Evolutionary conservation across 35 echinoderm and acorn worm species (phyloP), one percentile per base, ranked within the genome.

Genomic region (Lytechinus variegatus): DNA sequence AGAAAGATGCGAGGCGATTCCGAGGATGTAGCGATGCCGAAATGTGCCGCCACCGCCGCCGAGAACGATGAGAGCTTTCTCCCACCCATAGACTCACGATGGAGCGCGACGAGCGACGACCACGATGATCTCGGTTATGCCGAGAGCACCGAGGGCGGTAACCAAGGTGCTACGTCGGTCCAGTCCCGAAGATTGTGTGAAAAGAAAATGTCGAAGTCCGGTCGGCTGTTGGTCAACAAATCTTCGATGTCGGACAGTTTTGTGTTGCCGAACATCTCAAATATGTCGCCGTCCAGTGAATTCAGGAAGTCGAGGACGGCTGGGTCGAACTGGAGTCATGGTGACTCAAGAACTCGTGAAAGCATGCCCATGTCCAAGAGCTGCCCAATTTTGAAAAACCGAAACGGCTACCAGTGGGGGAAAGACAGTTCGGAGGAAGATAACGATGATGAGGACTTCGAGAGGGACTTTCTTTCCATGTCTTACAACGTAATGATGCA

Each of bases 161-260:
- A 93, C 54, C 92, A 57, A 27, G 52, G 52, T 13, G 54, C 92
- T 5, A 54, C 52, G 8, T 10, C 92, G 2, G 88, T 90, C 14
- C 92, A 93, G 52, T 93, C 92, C 54, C 92, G 92, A 6, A 54
- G 55, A 93, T 16, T 27, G 13, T 54, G 92, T 57, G 92, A 57
- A n/a, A 93, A 93, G 92, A 93, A 90, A 33, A 12, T 33, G 14
- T 52, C 88, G 88, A 90, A 93, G 92, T 57, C 92, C 29, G 92
- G 54, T 4, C 92, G 95, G 14, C 61, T 96, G 21, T 27, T 66
- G 27, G 95, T 96, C 21, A 96, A 96, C 55, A 89, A 96, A 54
- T 96, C 95, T 6, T 96, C 95, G n/a, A 96, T 96, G 95, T 96
- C 95, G 54, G 95, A 96, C 16, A 96, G 95, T 52, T 96, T 96